Base-by-base conservation (phyloP, 2,113 vertebrate genomes). In the Eudyptes chrysolophus region DNA sequence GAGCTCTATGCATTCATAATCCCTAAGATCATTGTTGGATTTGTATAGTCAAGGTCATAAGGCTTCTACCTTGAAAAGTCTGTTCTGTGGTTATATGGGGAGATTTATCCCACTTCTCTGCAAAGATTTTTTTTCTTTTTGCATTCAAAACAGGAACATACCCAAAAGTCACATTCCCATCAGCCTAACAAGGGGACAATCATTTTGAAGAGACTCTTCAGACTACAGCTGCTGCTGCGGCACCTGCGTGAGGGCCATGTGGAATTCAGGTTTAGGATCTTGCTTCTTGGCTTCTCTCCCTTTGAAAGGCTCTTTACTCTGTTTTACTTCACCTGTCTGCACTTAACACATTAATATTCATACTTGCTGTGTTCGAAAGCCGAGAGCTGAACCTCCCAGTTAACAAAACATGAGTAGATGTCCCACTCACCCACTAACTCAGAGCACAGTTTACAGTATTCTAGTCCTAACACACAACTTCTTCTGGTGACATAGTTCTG, bases 131-230 rank as follows among this genome's bases (percentile, higher is more conserved):
- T 70, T 70, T 61, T 68, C 80, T 71, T 79, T 62, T 54, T 32
- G 7, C 52, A 95, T 94, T 96, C 94, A 87, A 72, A 94, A 92
- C 42, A 96, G 81, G 54, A 94, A 85, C 66, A 72, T 86, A 68
- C 46, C 84, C 87, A 76, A 86, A 96, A 96, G 93, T 84, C 92
- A 97, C 82, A 78, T 95, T 92, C 55, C 87, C 57, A 94, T 95
- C 83, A 92, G 74, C 70, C 58, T 89, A 93, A 96, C 78, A 93
- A 97, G 95, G 49, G 75, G 92, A 89, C 85, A 87, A 92, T 96
- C 55, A 97, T 90, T 92, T 78, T 96, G 89, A 97, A 96, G 96
- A 95, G 94, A 82, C 92, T 96, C 92, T 94, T 65, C 87, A 95
- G 83, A 89, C 77, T 88, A 83, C 89, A 93, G 91, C 93, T 95